phyloP scores from a whole-genome alignment of 2,797 vertebrate genomes.

The Anabas testudineus region DNA sequence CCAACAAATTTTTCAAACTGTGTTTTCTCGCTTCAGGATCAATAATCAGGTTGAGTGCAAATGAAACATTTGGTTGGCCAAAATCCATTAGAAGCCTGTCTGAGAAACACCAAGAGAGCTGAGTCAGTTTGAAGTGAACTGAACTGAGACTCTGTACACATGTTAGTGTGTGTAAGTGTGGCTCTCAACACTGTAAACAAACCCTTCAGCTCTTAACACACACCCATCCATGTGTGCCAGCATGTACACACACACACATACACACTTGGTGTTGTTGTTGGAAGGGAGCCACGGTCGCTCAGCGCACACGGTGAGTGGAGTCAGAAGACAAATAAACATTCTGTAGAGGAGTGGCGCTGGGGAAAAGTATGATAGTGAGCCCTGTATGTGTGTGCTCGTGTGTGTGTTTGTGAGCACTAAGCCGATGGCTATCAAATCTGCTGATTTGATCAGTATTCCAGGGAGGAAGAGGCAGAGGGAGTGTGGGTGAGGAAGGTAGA shows the following conservation, averaged over 20 bases:
- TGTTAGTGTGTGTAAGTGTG: slow-evolving; percentile 76
- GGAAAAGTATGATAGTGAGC: slow-evolving; percentile 63
- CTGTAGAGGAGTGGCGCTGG: slow-evolving; percentile 65
- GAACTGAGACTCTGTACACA: slow-evolving; percentile 77
- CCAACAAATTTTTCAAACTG: slow-evolving; percentile 28
- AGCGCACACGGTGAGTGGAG: slow-evolving; percentile 74
- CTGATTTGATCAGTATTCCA: slow-evolving; percentile 71
- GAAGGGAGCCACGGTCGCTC: slow-evolving; percentile 71
- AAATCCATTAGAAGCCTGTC: slow-evolving; percentile 50
- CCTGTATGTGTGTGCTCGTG: slow-evolving; percentile 39
- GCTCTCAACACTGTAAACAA: slow-evolving; percentile 81
- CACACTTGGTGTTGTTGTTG: slow-evolving; percentile 73
- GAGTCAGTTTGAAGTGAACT: slow-evolving; percentile 68
- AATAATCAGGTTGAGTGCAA: slow-evolving; percentile 69
- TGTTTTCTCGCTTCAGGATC: slow-evolving; percentile 62
- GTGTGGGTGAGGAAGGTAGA: slow-evolving; percentile 51
- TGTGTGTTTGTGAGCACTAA: slow-evolving; percentile 49
- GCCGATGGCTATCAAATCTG: slow-evolving; percentile 64
- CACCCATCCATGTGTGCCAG: slow-evolving; percentile 48
- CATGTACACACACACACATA: slow-evolving; percentile 26
- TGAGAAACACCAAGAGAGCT: slow-evolving; percentile 65
- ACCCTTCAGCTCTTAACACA: slow-evolving; percentile 73
- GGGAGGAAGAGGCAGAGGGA: slow-evolving; percentile 51
- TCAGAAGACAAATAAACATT: slow-evolving; percentile 83
- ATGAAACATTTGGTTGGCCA: slow-evolving; percentile 69